Evolutionary conservation across 64 coral and sea anemone species (phyloP), one percentile per base, ranked within the genome.

Genomic region (Montipora efflorescens): DNA sequence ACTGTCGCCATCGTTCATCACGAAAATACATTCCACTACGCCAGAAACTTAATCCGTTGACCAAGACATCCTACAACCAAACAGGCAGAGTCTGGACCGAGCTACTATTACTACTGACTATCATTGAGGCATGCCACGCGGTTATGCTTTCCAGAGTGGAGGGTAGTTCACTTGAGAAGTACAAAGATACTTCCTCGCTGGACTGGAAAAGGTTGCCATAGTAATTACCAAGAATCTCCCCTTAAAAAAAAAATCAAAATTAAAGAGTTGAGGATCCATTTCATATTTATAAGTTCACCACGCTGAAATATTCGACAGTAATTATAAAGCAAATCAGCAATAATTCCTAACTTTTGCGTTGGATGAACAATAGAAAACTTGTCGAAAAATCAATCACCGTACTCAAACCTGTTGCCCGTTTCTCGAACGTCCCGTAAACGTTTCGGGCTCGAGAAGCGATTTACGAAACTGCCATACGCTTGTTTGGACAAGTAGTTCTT

Each of bases 141-240:
- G 67, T 51, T 18, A 97, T 85, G 43, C 80, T 79, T 74, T 89
- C 66, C 25, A 97, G n/a, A 68, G 76, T 79, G 9, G 66, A 59
- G 28, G 79, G 44, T 20, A 92, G 66, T 51, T 97, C 67, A 75
- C 88, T 78, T 89, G 66, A 89, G 36, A 87, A 47, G 36, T 84
- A 59, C 53, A 67, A 52, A 19, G 96, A 92, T 25, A 83, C 83
- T 14, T 94, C 92, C 83, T 91, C 75, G 16, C 96, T 97, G 19
- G 92, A 95, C 47, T 94, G 89, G 79, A 95, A 97, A 59, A 94
- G 23, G 67, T 97, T 70, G 25, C 89, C 94, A 62, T 97, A 97
- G 15, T 89, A 97, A 58, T 94, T 90, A 49, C 96, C 96, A 83
- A 97, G 89, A 53, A 82, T 62, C 15, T 89, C 71, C 44, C 74